Conservation (phyloP, 2,113 vertebrate genomes). For the Caranx ignobilis region DNA sequence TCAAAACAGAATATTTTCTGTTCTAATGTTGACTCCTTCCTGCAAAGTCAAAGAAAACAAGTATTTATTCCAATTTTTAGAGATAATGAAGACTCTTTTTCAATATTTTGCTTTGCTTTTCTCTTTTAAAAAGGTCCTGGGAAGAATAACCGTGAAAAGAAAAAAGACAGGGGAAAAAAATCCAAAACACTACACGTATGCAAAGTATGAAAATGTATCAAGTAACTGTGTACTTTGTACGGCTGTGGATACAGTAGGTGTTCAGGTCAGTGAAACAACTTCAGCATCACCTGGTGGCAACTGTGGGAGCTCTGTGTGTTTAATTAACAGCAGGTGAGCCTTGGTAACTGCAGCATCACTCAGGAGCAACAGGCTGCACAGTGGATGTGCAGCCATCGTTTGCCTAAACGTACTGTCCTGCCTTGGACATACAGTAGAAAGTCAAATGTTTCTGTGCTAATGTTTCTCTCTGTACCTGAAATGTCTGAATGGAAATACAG, state of each 20-base stretch:
- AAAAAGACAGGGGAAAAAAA: neutral
- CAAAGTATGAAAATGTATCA: neutral
- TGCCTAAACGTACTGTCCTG: neutral
- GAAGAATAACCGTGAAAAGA: neutral
- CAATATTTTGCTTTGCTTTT: neutral
- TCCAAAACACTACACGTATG: no score
- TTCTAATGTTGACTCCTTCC: neutral
- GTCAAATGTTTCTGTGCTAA: neutral
- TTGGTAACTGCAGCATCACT: neutral
- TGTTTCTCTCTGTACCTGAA: neutral
- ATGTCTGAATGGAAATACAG: neutral
- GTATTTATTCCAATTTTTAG: neutral
- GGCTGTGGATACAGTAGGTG: neutral
- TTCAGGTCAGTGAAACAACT: conserved; percentile 2
- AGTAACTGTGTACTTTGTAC: no score
- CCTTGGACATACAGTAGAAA: neutral
- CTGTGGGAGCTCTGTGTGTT: conserved; percentile 12
- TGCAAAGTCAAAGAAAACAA: neutral
- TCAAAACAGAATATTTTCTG: neutral
- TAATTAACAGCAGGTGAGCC: neutral
- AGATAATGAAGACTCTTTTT: neutral
- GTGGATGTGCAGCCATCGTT: neutral
- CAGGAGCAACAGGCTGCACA: conserved; percentile 3
- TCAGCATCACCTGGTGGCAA: conserved; percentile 23
- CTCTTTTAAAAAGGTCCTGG: neutral